These are phyloP conservation scores for Drosophila arizonae DNA, from an alignment of 1,140 invertebrate species.

Conservation along the genomic window DNA sequence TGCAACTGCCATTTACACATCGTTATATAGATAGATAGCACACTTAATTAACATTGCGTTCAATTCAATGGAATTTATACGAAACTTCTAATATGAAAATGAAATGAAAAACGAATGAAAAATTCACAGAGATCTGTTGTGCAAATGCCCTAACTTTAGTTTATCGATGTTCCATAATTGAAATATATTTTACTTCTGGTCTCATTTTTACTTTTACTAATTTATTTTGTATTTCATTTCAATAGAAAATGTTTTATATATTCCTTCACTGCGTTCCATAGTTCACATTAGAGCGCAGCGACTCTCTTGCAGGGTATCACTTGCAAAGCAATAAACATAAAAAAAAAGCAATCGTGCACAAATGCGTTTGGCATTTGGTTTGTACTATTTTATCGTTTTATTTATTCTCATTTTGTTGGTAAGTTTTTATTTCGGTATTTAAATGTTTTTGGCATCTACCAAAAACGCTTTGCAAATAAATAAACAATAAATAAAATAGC, in stretches of 20 bases:
- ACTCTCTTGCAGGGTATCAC: not conserved
- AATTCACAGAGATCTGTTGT: not conserved
- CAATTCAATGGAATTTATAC: constrained; percentile 59
- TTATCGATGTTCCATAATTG: no score
- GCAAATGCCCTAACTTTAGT: not conserved
- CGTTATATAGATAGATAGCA: constrained; percentile 25
- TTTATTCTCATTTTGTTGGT: constrained; percentile 20
- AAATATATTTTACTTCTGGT: no score
- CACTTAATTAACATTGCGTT: constrained; percentile 66
- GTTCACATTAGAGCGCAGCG: no score
- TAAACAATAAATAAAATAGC: constrained; percentile 6
- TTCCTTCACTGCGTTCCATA: no score
- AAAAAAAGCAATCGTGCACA: constrained; percentile 37
- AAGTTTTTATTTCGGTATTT: constrained; percentile 36
- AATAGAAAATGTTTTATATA: no score
- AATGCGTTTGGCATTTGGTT: constrained; percentile 50
- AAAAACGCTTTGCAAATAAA: constrained; percentile 56
- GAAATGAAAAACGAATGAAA: constrained; percentile 12
- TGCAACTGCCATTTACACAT: constrained; percentile 38
- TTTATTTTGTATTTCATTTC: no score
- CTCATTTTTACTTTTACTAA: no score
- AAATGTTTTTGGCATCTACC: constrained; percentile 51
- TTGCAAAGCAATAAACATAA: constrained; percentile 21
- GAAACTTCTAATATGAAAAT: constrained; percentile 42
- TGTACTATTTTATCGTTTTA: constrained; percentile 24